A percentile compares a stretch with the other conserved stretches of the same genome.
phyloP scores from a whole-genome alignment of 2,888 invertebrate genomes.

The Germaria angustata region DNA sequence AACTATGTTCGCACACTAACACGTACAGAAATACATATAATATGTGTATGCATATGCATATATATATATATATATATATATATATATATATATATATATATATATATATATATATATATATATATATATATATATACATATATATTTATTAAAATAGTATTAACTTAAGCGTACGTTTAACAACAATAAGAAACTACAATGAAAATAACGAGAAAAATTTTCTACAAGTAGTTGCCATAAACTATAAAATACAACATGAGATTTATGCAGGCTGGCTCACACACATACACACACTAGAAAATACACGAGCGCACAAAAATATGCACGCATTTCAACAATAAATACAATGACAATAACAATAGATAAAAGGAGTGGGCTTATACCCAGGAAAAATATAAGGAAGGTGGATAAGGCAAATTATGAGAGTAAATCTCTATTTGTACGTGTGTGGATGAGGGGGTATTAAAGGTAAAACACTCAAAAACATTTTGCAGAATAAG shows the following conservation, averaged over 20 bases:
- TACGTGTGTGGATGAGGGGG: neutral
- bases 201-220: conserved; percentile 4
- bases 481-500: conserved; percentile 2
- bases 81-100: no score
- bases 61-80: no score
- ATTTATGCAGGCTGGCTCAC: conserved; percentile 1
- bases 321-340: neutral
- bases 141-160: conserved; percentile 2
- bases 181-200: conserved; percentile 15
- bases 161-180: conserved; percentile 18
- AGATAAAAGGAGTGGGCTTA: conserved; percentile 22
- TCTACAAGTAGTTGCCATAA: conserved; percentile 52
- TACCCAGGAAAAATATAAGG: neutral
- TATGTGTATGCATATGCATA: no score
- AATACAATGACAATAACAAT: conserved; percentile 27
- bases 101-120: no score
- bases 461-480: neutral
- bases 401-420: conserved; percentile 5
- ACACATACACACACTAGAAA: neutral
- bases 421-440: conserved; percentile 4
- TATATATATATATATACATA: neutral
- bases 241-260: conserved; percentile 43
- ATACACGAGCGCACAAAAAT: neutral
- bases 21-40: no score
- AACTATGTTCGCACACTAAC: neutral